These are phyloP conservation scores for Macquaria australasica DNA, from an alignment of 2,113 vertebrate genomes.

Conservation along the genomic window DNA sequence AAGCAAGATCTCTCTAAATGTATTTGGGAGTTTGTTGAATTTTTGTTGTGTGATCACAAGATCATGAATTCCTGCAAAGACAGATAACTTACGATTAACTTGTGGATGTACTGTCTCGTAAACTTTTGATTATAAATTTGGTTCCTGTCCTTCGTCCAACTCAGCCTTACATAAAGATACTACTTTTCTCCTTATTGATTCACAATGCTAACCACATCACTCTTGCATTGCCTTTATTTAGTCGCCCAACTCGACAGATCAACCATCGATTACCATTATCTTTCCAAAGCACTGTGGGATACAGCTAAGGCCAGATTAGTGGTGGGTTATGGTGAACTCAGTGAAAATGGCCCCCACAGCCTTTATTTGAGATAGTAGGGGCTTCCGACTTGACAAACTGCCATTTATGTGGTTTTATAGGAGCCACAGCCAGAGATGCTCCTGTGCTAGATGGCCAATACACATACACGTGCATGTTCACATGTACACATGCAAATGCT, in stretches of 20 bases:
- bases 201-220: conserved; percentile 2
- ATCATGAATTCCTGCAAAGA: too few relatives aligned
- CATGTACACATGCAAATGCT: conserved; percentile 6
- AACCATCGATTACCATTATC: too few relatives aligned
- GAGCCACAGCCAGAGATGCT: conserved; percentile 22
- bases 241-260: not conserved
- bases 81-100: too few relatives aligned
- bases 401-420: conserved; percentile 11
- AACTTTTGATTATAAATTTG: not conserved
- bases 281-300: too few relatives aligned
- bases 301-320: not conserved
- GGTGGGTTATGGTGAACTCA: conserved; percentile 1
- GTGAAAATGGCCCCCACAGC: not conserved
- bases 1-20: too few relatives aligned
- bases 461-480: not conserved
- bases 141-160: not conserved
- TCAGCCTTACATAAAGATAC: not conserved
- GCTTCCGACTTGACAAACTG: conserved; percentile 21
- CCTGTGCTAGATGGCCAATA: not conserved
- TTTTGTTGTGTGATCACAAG: too few relatives aligned
- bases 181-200: not conserved
- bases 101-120: not conserved
- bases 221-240: not conserved
- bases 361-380: not conserved
- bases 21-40: too few relatives aligned